Conservation (phyloP, 1,140 invertebrate genomes). For the Lamellibrachia luymesi region DNA sequence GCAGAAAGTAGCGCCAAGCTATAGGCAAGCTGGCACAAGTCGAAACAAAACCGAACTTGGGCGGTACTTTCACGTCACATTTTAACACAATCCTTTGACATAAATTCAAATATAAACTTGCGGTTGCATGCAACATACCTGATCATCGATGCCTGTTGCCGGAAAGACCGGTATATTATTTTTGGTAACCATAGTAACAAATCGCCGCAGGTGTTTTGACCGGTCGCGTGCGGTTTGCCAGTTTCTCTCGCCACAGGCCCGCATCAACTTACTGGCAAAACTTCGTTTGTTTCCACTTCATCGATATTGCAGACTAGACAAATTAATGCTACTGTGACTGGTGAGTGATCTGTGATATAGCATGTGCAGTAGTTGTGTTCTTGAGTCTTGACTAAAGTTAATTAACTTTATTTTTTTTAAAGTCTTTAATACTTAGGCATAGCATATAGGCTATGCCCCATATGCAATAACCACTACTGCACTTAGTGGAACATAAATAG, state of each 20-base stretch:
- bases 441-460: no score
- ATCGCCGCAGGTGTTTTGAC: not conserved
- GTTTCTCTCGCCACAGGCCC: not conserved
- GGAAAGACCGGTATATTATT: not conserved
- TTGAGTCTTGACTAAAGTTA: no score
- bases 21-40: not conserved
- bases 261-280: not conserved
- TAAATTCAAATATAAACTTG: not conserved
- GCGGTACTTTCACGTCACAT: not conserved
- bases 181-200: not conserved
- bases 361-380: no score
- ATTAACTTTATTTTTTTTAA: no score
- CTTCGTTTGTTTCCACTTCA: not conserved
- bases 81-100: not conserved
- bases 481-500: no score
- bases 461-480: no score
- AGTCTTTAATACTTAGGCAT: no score
- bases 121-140: not conserved
- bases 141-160: not conserved
- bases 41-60: not conserved
- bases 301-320: no score
- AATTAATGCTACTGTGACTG: no score
- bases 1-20: not conserved
- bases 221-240: not conserved
- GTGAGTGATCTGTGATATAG: no score